A percentile compares a stretch with the other conserved stretches of the same genome.
phyloP scores from a whole-genome alignment of 2,797 vertebrate genomes.

The Pipistrellus pipistrellus region DNA sequence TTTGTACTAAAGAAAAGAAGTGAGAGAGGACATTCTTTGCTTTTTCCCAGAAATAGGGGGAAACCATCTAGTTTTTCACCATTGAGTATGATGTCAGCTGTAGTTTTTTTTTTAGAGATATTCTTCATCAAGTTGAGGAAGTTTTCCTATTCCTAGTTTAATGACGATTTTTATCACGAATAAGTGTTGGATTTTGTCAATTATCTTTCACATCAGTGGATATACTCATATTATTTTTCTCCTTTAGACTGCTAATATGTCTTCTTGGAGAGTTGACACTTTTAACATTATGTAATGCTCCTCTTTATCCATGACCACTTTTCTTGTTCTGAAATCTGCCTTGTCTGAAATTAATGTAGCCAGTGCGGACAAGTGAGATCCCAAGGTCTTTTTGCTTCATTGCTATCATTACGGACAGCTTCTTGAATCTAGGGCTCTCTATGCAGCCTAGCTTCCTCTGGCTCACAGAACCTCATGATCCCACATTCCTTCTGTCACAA shows the following conservation, averaged over 20 bases:
- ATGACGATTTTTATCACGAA: not conserved
- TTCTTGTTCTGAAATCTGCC: not conserved
- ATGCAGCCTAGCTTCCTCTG: not conserved
- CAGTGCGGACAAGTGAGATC: not conserved
- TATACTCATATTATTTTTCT: constrained; percentile 23
- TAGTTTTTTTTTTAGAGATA: not conserved
- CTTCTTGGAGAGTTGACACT: not conserved
- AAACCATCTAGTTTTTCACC: not conserved
- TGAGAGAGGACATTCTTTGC: not conserved
- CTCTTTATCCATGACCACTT: not conserved
- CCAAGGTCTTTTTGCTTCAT: not conserved
- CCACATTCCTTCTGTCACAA: not conserved
- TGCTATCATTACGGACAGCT: not conserved
- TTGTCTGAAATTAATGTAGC: not conserved
- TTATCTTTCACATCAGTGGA: not conserved
- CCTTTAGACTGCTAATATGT: not conserved
- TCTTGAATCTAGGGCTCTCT: not conserved
- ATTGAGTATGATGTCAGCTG: not conserved
- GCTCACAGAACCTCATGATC: not conserved
- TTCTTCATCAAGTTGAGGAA: not conserved
- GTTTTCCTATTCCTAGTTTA: not conserved
- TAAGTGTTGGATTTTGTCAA: not conserved
- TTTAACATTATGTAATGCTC: not conserved
- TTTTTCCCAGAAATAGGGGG: not conserved
- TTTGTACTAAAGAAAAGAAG: not conserved